Evolutionary conservation across 2,797 vertebrate genomes (phyloP), one percentile per base, ranked within the genome.

Genomic region (Sphenodon punctatus): DNA sequence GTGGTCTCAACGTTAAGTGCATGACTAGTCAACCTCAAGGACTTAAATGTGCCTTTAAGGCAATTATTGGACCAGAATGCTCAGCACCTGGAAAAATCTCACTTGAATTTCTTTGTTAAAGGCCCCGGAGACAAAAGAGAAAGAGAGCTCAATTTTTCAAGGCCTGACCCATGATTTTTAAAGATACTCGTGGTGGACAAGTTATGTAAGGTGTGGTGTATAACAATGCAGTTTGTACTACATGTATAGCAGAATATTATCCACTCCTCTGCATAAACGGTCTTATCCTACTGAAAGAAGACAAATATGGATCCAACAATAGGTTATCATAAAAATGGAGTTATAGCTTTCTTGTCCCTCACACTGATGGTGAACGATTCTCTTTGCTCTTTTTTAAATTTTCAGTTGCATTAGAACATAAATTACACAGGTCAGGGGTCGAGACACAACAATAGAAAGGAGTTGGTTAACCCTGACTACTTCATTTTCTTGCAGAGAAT

Each of bases 381-480:
- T 80, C 63, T 83, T 84, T 87, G 23, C n/a, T 53, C 42, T 19
- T 91, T 74, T 82, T 90, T 14, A 7, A 76, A 71, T 80, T 75
- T 93, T 61, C 69, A 49, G 39, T 58, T 87, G 80, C 43, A 92
- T 92, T 92, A 87, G 83, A 87, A 67, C 56, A 10, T 41, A 14
- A 74, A 64, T 78, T 51, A 41, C 79, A 36, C 43, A 80, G 4
- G 71, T 46, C 27, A 71, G 82, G 80, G 81, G n/a, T 38, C 59
- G 56, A 64, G 86, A 71, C 23, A 10, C 45, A 46, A 19, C 38
- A 73, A 45, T 68, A 61, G 39, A 82, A 77, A 45, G 27, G 69
- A 78, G 38, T 83, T 84, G 84, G 71, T 92, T 89, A 88, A 88
- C 30, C 55, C 92, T 88, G 76, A 87, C 41, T 80, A 79, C 90